A percentile compares a stretch with the other conserved stretches of the same genome.
These are phyloP conservation scores for Palloptera scutellata DNA, from an alignment of 2,888 invertebrate genomes.

Conservation along the genomic window DNA sequence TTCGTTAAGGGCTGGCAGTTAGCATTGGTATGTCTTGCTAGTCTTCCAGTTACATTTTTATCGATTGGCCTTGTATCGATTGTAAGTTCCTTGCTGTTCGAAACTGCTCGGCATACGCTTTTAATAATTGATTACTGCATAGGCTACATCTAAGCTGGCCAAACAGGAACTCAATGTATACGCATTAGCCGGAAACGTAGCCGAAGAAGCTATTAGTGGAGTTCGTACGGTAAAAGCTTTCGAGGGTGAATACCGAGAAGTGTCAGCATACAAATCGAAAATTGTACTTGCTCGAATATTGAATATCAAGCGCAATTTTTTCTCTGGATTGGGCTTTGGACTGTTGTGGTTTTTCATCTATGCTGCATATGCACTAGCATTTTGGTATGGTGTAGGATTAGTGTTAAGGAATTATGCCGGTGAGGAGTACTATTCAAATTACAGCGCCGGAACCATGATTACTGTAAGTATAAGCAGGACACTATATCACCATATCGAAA, in stretches of 20 bases:
- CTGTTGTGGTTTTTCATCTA: constrained; percentile 80
- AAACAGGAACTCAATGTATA: constrained; percentile 76
- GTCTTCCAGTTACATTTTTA: constrained; percentile 74
- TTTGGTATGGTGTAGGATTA: constrained; percentile 82
- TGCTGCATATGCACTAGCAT: constrained; percentile 78
- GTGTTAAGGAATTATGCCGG: constrained; percentile 68
- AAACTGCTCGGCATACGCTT: no score
- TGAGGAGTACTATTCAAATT: constrained; percentile 60
- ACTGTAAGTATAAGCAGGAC: constrained; percentile 66
- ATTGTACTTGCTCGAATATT: constrained; percentile 71
- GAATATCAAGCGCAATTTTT: constrained; percentile 75
- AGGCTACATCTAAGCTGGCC: constrained; percentile 72
- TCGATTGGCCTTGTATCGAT: constrained; percentile 72
- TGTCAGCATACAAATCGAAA: constrained; percentile 71
- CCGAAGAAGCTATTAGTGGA: constrained; percentile 79
- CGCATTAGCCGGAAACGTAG: constrained; percentile 78
- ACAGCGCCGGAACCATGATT: constrained; percentile 74
- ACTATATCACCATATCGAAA: no score
- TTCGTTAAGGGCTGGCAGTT: constrained; percentile 83
- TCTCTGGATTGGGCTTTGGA: constrained; percentile 76
- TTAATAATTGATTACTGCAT: not conserved
- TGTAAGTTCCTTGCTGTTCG: constrained; percentile 61
- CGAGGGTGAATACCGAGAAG: constrained; percentile 77
- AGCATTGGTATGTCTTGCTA: constrained; percentile 77
- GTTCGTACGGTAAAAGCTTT: constrained; percentile 82